phyloP scores from a whole-genome alignment of 2,113 vertebrate genomes.

The Scatophagus argus region DNA sequence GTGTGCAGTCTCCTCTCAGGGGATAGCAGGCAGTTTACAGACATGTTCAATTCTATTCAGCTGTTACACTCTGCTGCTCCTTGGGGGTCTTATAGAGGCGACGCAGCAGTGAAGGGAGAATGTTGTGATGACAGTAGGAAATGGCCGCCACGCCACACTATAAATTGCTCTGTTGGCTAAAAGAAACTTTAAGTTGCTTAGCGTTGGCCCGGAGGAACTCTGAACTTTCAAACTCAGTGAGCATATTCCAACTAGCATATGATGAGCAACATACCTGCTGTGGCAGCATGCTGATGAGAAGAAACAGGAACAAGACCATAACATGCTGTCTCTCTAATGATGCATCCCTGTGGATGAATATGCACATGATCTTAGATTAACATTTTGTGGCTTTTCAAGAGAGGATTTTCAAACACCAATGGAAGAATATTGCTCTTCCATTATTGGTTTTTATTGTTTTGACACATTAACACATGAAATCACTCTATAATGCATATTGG shows the following conservation, averaged over 20 bases:
- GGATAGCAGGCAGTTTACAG: conserved; percentile 33
- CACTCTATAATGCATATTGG: too few species aligned
- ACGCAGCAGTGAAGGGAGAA: conserved; percentile 26
- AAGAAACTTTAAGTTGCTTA: conserved; percentile 55
- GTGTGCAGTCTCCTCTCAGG: conserved; percentile 10
- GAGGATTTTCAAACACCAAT: neutral
- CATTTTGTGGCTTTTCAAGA: neutral
- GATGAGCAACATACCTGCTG: conserved; percentile 25
- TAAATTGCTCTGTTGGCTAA: conserved; percentile 56
- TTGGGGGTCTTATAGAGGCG: conserved; percentile 43
- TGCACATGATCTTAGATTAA: neutral
- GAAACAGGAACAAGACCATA: neutral
- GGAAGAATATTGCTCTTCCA: neutral
- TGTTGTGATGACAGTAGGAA: conserved; percentile 51
- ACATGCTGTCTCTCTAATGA: neutral
- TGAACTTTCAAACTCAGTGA: conserved; percentile 31
- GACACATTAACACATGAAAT: neutral
- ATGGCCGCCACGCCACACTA: conserved; percentile 19
- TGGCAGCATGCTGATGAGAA: neutral
- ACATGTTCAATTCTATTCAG: conserved; percentile 41
- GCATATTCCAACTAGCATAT: neutral
- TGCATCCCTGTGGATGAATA: neutral
- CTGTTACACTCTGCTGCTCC: conserved; percentile 52
- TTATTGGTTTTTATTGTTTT: neutral
- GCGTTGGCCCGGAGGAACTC: conserved; percentile 28